phyloP scores from a whole-genome alignment of 2,113 vertebrate species.

The Pachyramphus minor region DNA sequence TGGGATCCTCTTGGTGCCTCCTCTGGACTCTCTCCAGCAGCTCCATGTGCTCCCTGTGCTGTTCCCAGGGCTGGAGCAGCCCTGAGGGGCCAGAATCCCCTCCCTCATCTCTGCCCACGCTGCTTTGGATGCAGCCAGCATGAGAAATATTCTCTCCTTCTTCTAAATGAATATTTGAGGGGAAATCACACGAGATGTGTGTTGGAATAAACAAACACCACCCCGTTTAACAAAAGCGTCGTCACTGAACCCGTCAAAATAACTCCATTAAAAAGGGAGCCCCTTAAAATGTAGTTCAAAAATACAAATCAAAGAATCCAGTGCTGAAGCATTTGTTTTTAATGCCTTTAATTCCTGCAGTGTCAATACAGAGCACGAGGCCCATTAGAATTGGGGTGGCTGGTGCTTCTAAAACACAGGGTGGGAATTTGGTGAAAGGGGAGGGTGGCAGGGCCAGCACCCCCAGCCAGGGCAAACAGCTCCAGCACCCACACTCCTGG shows the following conservation, averaged over 20 bases:
- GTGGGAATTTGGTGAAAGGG: not conserved
- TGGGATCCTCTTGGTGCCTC: not conserved
- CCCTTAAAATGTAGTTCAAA: not conserved
- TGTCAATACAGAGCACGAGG: not conserved
- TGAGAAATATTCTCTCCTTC: not conserved
- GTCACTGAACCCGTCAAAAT: not conserved
- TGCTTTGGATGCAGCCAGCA: not conserved
- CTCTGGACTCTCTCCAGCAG: not conserved
- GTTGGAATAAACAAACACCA: not conserved
- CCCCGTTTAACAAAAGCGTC: not conserved
- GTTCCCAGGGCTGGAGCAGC: not conserved
- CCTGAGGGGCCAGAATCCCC: not conserved
- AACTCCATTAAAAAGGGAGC: not conserved
- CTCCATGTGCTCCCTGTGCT: not conserved
- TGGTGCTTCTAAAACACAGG: constrained; percentile 27
- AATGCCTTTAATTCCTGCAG: not conserved
- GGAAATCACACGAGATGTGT: fast-evolving
- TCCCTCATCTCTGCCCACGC: not conserved
- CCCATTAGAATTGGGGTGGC: not conserved
- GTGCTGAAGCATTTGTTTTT: not conserved
- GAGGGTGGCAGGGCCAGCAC: not conserved
- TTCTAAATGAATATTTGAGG: not conserved
- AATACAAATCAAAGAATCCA: not conserved
- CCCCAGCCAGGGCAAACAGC: not conserved
- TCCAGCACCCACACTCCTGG: not conserved